These are phyloP conservation scores for Trissolcus basalis DNA, from an alignment of 1,140 invertebrate genomes.

Conservation along the genomic window DNA sequence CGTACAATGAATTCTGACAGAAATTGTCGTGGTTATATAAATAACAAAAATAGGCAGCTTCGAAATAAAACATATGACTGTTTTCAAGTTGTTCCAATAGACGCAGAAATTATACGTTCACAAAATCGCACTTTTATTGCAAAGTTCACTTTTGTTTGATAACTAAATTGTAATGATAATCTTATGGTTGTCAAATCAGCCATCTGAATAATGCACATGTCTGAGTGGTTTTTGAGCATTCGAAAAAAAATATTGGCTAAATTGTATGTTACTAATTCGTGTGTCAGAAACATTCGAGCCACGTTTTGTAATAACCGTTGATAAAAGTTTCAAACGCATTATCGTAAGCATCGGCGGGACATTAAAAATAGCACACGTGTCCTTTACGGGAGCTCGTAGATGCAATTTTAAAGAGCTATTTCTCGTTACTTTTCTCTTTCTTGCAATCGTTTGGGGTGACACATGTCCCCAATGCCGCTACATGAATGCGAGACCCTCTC, in stretches of 20 bases:
- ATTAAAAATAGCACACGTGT: slow-evolving; percentile 76
- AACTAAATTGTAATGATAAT: no score
- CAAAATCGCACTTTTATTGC: no score
- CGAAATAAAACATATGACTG: no score
- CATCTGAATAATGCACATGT: no score
- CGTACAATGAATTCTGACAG: not conserved
- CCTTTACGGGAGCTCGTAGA: slow-evolving; percentile 69
- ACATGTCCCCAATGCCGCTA: slow-evolving; percentile 73
- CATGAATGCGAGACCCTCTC: slow-evolving; percentile 61
- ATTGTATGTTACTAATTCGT: slow-evolving; percentile 31
- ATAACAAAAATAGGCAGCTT: no score
- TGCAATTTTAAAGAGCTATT: slow-evolving; percentile 77
- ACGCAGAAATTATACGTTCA: no score
- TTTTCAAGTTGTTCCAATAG: no score
- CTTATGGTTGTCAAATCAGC: no score
- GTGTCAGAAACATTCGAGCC: slow-evolving; percentile 65
- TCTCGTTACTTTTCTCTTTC: slow-evolving; percentile 63
- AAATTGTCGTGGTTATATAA: no score
- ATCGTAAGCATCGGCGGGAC: slow-evolving; percentile 72
- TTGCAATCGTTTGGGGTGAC: slow-evolving; percentile 71
- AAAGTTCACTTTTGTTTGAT: no score
- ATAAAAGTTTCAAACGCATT: slow-evolving; percentile 76
- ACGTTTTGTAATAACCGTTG: slow-evolving; percentile 73
- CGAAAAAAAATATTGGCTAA: not conserved
- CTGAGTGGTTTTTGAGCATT: not conserved